Base-by-base conservation (phyloP, 2,888 invertebrate species). In the Enchytraeus crypticus region DNA sequence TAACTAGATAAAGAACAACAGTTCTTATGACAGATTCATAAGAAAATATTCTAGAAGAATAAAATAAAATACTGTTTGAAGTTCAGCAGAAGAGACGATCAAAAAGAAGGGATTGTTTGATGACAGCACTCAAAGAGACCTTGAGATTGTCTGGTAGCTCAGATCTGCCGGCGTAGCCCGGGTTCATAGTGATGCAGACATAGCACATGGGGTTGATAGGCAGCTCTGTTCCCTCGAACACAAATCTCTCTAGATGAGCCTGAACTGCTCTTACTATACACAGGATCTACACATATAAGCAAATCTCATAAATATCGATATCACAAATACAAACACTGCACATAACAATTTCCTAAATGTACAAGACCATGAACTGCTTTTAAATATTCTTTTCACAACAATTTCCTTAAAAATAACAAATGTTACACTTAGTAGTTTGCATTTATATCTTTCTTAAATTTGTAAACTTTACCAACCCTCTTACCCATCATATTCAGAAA, bases 181-280 rank as follows among this genome's bases (percentile, higher is more conserved):
- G 79, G 71, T 81, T 80, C 79, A 81, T 81, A 34, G 79, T 81
- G 67, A 80, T 81, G 67, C 65, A 90, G 8, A 80, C 86, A 71
- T 88, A 90, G 73, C 89, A 89, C 60, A 86, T 83, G 0, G 87
- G 85, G 77, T 90, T 89, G 56, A 90, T 79, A 1, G 72, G 82
- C 57, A 90, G 79, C 69, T 85, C 84, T 5, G 88, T 87, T 2
- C 88, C 89, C 81, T 90, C 89, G 79, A 90, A 89, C 43, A 85
- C 77, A 75, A 90, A 89, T 38, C 79, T 84, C 65, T 85, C 83
- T 29, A 84, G 65, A 49, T 87, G 78, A 53, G 81, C 85, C 64
- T 87, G 84, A 2, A 89, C 85, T 2, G 89, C 89, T 77, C 87
- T 84, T 46, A 88, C 82, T 68, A 90, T 89, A 71, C 86, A 87